These are phyloP conservation scores for Galleria mellonella DNA, from an alignment of 1,140 invertebrate genomes.

Conservation along the genomic window DNA sequence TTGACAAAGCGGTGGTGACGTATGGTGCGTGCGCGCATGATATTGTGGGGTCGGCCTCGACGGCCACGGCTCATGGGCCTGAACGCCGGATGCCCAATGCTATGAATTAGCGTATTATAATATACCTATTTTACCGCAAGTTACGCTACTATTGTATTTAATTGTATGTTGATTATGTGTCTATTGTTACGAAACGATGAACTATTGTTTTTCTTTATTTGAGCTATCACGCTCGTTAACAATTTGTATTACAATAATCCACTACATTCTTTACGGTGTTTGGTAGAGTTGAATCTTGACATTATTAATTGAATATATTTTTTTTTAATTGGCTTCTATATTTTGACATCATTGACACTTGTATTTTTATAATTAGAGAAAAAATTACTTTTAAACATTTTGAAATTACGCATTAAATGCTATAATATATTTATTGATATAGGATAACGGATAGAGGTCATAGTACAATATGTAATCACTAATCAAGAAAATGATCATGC, in stretches of 20 bases:
- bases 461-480: constrained; percentile 1
- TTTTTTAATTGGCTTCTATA: too few relatives aligned
- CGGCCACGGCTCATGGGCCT: neutral
- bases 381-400: too few relatives aligned
- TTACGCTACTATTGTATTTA: constrained; percentile 9
- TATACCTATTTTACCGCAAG: constrained; percentile 5
- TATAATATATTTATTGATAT: too few relatives aligned
- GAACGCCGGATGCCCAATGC: constrained; percentile 13
- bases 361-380: too few relatives aligned
- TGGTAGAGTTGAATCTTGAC: too few relatives aligned
- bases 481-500: neutral
- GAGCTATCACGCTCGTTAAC: too few relatives aligned
- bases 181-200: constrained; percentile 9
- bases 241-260: too few relatives aligned
- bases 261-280: too few relatives aligned
- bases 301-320: too few relatives aligned
- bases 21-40: neutral
- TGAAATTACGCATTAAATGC: too few relatives aligned
- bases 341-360: too few relatives aligned
- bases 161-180: constrained; percentile 13
- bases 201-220: constrained; percentile 2
- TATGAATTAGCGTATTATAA: constrained; percentile 16
- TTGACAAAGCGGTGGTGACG: constrained; percentile 21
- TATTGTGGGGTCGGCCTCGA: neutral
- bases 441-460: constrained; percentile 3